These are phyloP conservation scores for Denticeps clupeoides DNA, from an alignment of 2,797 vertebrate genomes.

Conservation along the genomic window DNA sequence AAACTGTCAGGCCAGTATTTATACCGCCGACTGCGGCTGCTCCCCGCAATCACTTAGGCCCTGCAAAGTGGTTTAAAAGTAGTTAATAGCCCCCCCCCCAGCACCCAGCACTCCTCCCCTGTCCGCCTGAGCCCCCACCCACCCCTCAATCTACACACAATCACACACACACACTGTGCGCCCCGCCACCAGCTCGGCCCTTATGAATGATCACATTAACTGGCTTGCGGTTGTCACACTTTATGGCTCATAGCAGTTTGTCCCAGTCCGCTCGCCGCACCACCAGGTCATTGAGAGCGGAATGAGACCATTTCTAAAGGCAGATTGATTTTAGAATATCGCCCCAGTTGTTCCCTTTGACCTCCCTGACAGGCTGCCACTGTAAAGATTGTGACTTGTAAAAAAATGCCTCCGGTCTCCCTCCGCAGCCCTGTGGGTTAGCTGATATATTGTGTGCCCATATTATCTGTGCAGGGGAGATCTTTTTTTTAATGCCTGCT, in stretches of 20 bases:
- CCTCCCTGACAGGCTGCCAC: conserved; percentile 80
- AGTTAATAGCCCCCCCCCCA: conserved; percentile 68
- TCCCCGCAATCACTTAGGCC: conserved; percentile 72
- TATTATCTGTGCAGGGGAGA: conserved; percentile 48
- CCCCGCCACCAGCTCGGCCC: conserved; percentile 33
- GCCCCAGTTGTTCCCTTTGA: conserved; percentile 68
- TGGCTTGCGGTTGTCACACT: conserved; percentile 72
- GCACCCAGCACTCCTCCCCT: conserved; percentile 2
- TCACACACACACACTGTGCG: conserved; percentile 5
- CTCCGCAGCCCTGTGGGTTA: conserved; percentile 49
- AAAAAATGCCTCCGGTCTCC: conserved; percentile 61
- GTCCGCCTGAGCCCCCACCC: not conserved
- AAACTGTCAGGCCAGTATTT: conserved; percentile 96
- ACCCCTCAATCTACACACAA: conserved; percentile 3
- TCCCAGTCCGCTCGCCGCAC: conserved; percentile 53
- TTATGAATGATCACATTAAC: conserved; percentile 75
- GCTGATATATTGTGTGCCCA: conserved; percentile 78
- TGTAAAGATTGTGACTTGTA: conserved; percentile 72
- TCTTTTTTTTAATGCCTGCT: conserved; percentile 53
- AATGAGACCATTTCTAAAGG: conserved; percentile 80
- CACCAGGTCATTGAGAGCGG: conserved; percentile 77
- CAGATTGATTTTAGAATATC: conserved; percentile 85
- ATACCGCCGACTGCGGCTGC: conserved; percentile 63
- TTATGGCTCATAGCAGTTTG: conserved; percentile 75
- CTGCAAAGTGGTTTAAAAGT: conserved; percentile 74